Evolutionary conservation across 2,888 invertebrate genomes (phyloP), one percentile per base, ranked within the genome.

Genomic region (Cephonodes hylas): DNA sequence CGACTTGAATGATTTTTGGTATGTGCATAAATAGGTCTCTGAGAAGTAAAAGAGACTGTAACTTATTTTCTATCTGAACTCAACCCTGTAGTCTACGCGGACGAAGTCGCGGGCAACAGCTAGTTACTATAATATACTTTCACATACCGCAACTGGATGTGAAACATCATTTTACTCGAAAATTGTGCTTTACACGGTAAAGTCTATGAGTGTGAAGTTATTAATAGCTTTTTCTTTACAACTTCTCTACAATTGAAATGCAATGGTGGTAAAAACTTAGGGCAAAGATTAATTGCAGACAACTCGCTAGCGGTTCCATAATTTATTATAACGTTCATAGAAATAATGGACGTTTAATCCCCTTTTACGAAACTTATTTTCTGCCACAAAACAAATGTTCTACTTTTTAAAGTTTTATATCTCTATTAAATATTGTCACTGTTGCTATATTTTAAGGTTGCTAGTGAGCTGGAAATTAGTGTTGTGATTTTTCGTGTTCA

Each of bases 401-500:
- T n/a, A n/a, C n/a, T n/a, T n/a, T n/a, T n/a, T n/a, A n/a, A n/a
- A n/a, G n/a, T n/a, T n/a, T n/a, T n/a, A n/a, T n/a, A n/a, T n/a
- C n/a, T n/a, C n/a, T n/a, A n/a, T n/a, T n/a, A n/a, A n/a, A n/a
- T n/a, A n/a, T n/a, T n/a, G n/a, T n/a, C n/a, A n/a, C 38, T 42
- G 15, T 53, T 42, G 59, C 63, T 65, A 65, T 65, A 48, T 62
- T 63, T 58, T 46, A 60, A 61, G 64, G 65, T 65, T 68, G 60
- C 10, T 42, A 59, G 59, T 61, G 42, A 62, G 59, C 59, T 53
- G 58, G 60, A 62, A 53, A 58, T 48, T 46, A 42, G 3, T 38
- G 27, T 66, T 67, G 65, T 72, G 74, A 74, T 74, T 70, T 73
- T 73, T 64, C 65, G 62, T 64, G 61, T 64, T 31, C 58, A 44